These are phyloP conservation scores for Drosophila gunungcola DNA, from an alignment of 1,140 invertebrate genomes.

Conservation along the genomic window DNA sequence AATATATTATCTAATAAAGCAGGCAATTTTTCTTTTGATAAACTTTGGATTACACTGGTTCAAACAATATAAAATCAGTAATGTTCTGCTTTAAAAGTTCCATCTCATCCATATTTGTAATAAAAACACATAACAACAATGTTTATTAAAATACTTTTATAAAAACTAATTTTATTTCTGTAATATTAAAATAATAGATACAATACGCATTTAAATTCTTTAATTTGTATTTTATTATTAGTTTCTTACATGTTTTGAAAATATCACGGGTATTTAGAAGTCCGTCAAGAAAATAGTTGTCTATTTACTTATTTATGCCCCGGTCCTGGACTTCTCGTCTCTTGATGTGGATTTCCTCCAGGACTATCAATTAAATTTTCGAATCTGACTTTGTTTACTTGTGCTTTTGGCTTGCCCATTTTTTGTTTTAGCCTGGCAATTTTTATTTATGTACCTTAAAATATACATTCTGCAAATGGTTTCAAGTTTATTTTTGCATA, in stretches of 20 bases:
- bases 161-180: not conserved
- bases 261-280: not conserved
- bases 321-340: conserved; percentile 7
- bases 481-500: conserved; percentile 63
- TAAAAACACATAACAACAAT: no score
- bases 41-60: not conserved
- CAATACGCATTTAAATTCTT: not conserved
- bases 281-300: not conserved
- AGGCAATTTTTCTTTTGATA: not conserved
- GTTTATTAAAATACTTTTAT: no score
- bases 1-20: conserved; percentile 23
- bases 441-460: conserved; percentile 68
- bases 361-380: conserved; percentile 59
- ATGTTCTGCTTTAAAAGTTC: not conserved
- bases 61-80: not conserved
- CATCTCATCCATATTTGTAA: no score
- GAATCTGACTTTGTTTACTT: conserved; percentile 31
- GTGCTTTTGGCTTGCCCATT: conserved; percentile 17
- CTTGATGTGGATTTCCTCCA: conserved; percentile 35
- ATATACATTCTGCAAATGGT: conserved; percentile 49
- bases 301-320: conserved; percentile 1
- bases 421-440: conserved; percentile 11
- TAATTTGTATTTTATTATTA: no score
- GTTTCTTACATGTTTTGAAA: not conserved
- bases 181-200: no score